These are phyloP conservation scores for Malacoraja senta DNA, from an alignment of 2,797 vertebrate genomes.

Conservation along the genomic window DNA sequence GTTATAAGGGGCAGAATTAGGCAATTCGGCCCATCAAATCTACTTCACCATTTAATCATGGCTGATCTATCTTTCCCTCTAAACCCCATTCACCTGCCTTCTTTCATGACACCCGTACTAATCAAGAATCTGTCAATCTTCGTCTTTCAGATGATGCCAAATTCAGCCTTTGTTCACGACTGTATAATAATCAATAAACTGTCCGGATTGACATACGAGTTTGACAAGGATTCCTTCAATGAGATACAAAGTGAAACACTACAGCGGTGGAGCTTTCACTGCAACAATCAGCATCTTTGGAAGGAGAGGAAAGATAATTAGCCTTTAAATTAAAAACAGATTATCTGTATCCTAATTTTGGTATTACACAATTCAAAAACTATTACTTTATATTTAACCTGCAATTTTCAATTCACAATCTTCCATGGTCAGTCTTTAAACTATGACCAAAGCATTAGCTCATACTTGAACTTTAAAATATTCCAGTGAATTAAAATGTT, in stretches of 20 bases:
- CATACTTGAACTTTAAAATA: background rate
- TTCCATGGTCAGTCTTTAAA: background rate
- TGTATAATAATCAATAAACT: background rate
- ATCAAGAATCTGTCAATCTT: too few species aligned
- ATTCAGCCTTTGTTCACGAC: background rate
- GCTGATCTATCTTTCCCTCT: too few species aligned
- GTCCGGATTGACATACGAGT: background rate
- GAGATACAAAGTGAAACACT: background rate
- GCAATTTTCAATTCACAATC: background rate
- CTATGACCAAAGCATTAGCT: background rate
- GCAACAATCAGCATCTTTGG: background rate
- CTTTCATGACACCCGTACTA: too few species aligned
- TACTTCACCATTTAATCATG: too few species aligned
- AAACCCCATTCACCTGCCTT: too few species aligned
- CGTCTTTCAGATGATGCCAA: background rate
- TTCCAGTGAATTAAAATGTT: constrained; percentile 22
- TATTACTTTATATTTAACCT: background rate
- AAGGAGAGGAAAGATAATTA: background rate
- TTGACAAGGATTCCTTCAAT: background rate
- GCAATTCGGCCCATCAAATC: too few species aligned
- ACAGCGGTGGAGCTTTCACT: background rate
- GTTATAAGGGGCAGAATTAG: too few species aligned
- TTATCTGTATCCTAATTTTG: background rate
- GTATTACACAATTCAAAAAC: background rate
- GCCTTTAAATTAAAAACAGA: background rate